These are phyloP conservation scores for Suricata suricatta DNA, from an alignment of 2,113 vertebrate species.

Conservation along the genomic window DNA sequence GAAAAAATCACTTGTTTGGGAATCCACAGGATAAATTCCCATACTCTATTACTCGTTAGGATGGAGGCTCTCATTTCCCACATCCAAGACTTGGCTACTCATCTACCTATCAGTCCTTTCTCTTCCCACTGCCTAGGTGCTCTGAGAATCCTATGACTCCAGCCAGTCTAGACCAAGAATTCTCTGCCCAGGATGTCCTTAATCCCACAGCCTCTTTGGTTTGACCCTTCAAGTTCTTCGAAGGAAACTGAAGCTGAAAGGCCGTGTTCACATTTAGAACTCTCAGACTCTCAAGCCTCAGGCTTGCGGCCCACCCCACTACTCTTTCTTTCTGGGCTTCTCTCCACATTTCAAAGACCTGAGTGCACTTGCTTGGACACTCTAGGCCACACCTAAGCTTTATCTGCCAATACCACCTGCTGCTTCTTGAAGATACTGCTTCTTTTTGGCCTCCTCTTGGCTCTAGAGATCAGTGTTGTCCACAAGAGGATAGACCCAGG, in stretches of 20 bases:
- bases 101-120: not conserved
- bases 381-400: not conserved
- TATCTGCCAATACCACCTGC: accelerated
- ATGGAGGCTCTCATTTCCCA: not conserved
- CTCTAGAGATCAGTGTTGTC: not conserved
- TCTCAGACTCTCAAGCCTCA: not conserved
- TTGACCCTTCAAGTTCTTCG: not conserved
- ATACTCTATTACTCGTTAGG: not conserved
- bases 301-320: accelerated
- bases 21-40: not conserved
- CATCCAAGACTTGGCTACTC: not conserved
- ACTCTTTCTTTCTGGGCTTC: not conserved
- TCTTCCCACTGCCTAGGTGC: not conserved
- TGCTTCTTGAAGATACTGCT: not conserved
- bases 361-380: not conserved
- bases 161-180: not conserved
- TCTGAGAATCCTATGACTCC: not conserved
- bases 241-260: not conserved
- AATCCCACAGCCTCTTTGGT: not conserved
- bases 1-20: not conserved
- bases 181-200: not conserved
- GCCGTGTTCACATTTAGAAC: not conserved
- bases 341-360: not conserved
- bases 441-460: not conserved
- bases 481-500: not conserved